Percentiles rank a stretch among this genome's conserved stretches.
These are phyloP conservation scores for Sarcophaga subvicina DNA, from an alignment of 2,888 invertebrate genomes.

Conservation along the genomic window DNA sequence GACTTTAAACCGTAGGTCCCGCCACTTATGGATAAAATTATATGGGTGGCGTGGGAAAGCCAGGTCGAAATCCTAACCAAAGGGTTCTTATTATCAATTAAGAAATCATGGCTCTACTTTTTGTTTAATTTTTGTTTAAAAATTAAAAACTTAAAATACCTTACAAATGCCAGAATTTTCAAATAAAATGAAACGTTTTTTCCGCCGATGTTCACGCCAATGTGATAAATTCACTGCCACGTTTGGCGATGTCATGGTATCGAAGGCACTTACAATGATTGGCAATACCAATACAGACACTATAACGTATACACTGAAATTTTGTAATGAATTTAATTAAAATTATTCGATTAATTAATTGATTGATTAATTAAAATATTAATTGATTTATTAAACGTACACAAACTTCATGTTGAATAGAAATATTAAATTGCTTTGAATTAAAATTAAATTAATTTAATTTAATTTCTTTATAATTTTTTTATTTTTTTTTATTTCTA, in stretches of 20 bases:
- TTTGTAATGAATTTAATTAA: neutral
- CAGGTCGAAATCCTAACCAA: too few species aligned
- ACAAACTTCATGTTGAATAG: slow-evolving; percentile 14
- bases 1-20: too few species aligned
- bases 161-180: slow-evolving; percentile 73
- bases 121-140: too few species aligned
- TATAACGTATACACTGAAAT: slow-evolving; percentile 23
- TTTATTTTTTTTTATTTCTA: too few species aligned
- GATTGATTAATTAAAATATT: neutral
- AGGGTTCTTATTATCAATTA: too few species aligned
- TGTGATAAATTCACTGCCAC: slow-evolving; percentile 71
- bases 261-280: slow-evolving; percentile 11
- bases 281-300: neutral
- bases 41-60: too few species aligned
- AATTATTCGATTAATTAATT: slow-evolving; percentile 3
- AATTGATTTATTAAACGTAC: slow-evolving; percentile 25
- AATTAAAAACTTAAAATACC: slow-evolving; percentile 64
- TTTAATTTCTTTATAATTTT: too few species aligned
- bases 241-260: neutral
- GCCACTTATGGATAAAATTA: too few species aligned
- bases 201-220: slow-evolving; percentile 74
- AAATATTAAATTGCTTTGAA: too few species aligned
- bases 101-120: too few species aligned
- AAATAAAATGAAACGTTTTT: slow-evolving; percentile 74
- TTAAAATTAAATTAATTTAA: too few species aligned